These are phyloP conservation scores for Drosophila eohydei DNA, from an alignment of 2,888 invertebrate genomes.

Conservation along the genomic window DNA sequence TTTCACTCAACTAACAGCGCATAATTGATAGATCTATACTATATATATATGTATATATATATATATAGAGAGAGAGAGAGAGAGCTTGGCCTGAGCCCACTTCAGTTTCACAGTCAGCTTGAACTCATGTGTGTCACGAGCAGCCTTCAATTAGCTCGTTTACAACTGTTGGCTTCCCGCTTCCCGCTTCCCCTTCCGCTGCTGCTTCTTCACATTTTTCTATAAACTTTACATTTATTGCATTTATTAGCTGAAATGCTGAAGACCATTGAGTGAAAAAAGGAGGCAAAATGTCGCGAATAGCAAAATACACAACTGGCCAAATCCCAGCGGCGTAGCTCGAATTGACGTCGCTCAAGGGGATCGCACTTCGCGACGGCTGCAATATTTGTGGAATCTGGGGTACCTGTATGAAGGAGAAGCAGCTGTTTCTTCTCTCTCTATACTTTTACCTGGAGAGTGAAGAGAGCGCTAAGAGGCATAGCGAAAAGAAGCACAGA, in stretches of 20 bases:
- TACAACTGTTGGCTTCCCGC: background rate
- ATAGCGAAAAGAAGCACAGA: too few relatives aligned
- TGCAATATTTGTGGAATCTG: background rate
- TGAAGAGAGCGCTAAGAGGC: too few relatives aligned
- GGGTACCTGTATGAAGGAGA: background rate
- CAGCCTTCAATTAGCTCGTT: constrained; percentile 17
- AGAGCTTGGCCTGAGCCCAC: background rate
- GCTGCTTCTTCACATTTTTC: constrained; percentile 1
- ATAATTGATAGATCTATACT: constrained; percentile 5
- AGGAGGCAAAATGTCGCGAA: constrained; percentile 5
- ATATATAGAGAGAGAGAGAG: background rate
- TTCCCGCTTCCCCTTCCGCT: background rate
- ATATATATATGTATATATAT: background rate
- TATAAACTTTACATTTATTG: constrained; percentile 51
- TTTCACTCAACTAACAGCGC: constrained; percentile 4
- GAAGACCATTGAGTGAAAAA: constrained; percentile 10
- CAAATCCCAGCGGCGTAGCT: constrained; percentile 19
- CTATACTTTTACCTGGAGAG: background rate
- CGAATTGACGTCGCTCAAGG: too few relatives aligned
- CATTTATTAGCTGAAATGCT: constrained; percentile 54
- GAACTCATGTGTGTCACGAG: constrained; percentile 31
- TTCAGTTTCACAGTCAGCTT: constrained; percentile 3
- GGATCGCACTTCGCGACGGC: background rate
- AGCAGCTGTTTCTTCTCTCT: background rate
- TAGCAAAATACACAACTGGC: constrained; percentile 8